Evolutionary conservation across 2,888 invertebrate species (phyloP), one percentile per base, ranked within the genome.

Genomic region (Hipparchia semele): DNA sequence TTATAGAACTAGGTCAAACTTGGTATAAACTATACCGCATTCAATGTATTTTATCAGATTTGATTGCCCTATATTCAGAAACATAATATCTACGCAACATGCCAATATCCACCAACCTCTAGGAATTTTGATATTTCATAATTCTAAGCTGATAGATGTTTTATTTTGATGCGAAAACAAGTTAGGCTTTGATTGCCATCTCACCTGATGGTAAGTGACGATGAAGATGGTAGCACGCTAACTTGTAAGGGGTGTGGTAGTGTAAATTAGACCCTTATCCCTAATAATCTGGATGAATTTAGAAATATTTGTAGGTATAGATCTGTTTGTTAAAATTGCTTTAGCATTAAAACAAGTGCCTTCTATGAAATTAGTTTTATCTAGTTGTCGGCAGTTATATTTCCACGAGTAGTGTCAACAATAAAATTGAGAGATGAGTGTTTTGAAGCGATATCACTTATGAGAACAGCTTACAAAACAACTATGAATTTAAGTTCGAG

Each of bases 1-100:
- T 81, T 78, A 73, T 77, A 78, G 79, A 90, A 84, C 84, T 86
- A 77, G 90, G 90, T 89, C 89, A 88, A 75, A 78, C 80, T 79
- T 80, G 82, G 80, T 81, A 82, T 76, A 70, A 64, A 74, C 70
- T 71, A 68, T 66, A 75, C 75, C 69, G 74, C 68, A 65, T 72
- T 75, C 76, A 76, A 77, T 74, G 75, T 68, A 56, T 72, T 68
- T 70, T 73, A 68, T 77, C 49, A 12, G 53, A 65, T 56, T 33
- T 51, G 51, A 65, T 65, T 56, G 13, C n/a, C 56, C 67, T 56
- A 67, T 66, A 54, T 39, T 53, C 12, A 39, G n/a, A 53, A 39
- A 9, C 33, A 45, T 53, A 64, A 49, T 51, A 23, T 23, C 23
- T 23, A 23, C 51, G 6, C 49, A 51, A 64, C 6, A 61, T 61